Evolutionary conservation across 2,888 invertebrate genomes (phyloP).

Genomic region (Tipula confusa): DNA sequence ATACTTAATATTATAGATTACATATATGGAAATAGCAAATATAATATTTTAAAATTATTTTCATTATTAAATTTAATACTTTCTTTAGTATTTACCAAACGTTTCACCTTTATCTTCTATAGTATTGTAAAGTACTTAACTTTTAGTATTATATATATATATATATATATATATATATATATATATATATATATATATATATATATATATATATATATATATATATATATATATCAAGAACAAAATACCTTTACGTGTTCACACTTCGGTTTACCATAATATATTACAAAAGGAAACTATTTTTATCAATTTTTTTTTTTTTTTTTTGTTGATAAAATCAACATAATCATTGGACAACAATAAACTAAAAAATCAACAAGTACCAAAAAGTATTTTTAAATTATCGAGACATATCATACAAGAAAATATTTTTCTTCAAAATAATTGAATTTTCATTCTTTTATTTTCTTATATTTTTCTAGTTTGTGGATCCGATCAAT

Average conservation of each 20-base stretch:
- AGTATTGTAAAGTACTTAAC: background rate
- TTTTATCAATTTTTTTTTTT: background rate
- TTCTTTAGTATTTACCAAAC: background rate
- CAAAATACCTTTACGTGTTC: background rate
- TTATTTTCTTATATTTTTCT: conserved; percentile 39
- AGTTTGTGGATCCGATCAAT: conserved; percentile 56
- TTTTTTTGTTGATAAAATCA: background rate
- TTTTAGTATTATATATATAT: background rate
- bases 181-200: too few relatives aligned
- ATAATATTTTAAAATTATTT: background rate
- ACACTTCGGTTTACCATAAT: background rate
- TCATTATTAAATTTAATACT: background rate
- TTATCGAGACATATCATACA: background rate
- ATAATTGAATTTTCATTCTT: conserved; percentile 33
- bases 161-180: too few relatives aligned
- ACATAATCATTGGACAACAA: background rate
- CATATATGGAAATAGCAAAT: background rate
- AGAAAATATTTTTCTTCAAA: conserved; percentile 35
- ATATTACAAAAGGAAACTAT: background rate
- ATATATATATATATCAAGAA: too few relatives aligned
- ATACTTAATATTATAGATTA: background rate
- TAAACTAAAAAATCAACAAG: conserved; percentile 12
- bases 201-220: too few relatives aligned
- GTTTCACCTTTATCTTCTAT: background rate
- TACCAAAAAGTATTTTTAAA: background rate